Percentiles rank a stretch among this genome's conserved stretches.
phyloP scores from a whole-genome alignment of 1,140 invertebrate species.

The Lysiphlebus fabarum region DNA sequence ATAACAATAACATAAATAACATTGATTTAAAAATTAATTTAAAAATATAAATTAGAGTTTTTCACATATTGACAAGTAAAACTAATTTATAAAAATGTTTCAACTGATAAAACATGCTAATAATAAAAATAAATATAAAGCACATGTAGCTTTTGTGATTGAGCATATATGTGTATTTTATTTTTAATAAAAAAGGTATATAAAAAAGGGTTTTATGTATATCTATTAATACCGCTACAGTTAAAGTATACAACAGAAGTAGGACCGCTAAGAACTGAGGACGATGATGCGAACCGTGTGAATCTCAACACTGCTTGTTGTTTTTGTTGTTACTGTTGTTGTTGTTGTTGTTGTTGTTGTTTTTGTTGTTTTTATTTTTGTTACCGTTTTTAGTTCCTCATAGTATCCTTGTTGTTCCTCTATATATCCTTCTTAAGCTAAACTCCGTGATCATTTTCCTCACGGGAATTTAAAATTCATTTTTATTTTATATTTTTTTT shows the following conservation, averaged over 20 bases:
- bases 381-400: constrained; percentile 26
- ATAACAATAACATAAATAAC: too few species aligned
- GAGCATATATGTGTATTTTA: constrained; percentile 22
- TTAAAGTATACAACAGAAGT: not conserved
- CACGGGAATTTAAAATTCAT: constrained; percentile 20
- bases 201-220: constrained; percentile 23
- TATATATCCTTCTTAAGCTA: constrained; percentile 16
- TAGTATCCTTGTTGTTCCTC: constrained; percentile 22
- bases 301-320: constrained; percentile 23
- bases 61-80: too few species aligned
- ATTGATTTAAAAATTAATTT: too few species aligned
- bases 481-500: constrained; percentile 8
- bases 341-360: not conserved
- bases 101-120: not conserved
- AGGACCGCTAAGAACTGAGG: constrained; percentile 21
- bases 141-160: constrained; percentile 19
- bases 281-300: constrained; percentile 25
- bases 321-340: not conserved
- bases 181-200: constrained; percentile 16
- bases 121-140: constrained; percentile 24
- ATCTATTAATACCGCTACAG: not conserved
- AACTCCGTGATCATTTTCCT: constrained; percentile 19
- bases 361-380: constrained; percentile 15
- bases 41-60: too few species aligned
- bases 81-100: too few species aligned